A percentile compares a stretch with the other conserved stretches of the same genome.
These are phyloP conservation scores for Syngnathus acus DNA, from an alignment of 2,797 vertebrate genomes.

Conservation along the genomic window DNA sequence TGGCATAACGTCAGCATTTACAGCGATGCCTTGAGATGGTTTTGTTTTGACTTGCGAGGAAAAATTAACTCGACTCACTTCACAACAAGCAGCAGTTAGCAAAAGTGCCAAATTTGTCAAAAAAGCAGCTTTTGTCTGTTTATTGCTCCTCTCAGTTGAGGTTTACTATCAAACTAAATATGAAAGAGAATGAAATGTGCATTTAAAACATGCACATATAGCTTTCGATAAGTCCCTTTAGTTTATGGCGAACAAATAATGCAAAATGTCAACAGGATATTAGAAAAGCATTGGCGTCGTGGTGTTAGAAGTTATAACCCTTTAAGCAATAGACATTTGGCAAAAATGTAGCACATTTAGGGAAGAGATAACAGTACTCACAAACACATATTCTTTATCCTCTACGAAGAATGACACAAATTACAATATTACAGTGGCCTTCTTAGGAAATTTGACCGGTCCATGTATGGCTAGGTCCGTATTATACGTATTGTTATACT, in stretches of 20 bases:
- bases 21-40: background rate
- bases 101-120: background rate
- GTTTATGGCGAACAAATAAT: background rate
- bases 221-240: background rate
- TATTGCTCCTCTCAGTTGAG: background rate
- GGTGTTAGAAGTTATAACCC: background rate
- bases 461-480: background rate
- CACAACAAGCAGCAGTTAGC: background rate
- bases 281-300: background rate
- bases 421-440: background rate
- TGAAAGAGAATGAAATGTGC: background rate
- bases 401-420: background rate
- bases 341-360: background rate
- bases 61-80: background rate
- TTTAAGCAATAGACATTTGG: background rate
- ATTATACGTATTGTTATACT: background rate
- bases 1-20: background rate
- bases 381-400: background rate
- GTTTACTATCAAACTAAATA: background rate
- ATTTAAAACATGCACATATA: background rate
- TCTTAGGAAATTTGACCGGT: background rate
- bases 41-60: background rate
- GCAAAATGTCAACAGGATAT: background rate
- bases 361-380: background rate
- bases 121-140: background rate